These are phyloP conservation scores for Bothrops alternatus DNA, from an alignment of 2,797 vertebrate genomes.

Conservation along the genomic window DNA sequence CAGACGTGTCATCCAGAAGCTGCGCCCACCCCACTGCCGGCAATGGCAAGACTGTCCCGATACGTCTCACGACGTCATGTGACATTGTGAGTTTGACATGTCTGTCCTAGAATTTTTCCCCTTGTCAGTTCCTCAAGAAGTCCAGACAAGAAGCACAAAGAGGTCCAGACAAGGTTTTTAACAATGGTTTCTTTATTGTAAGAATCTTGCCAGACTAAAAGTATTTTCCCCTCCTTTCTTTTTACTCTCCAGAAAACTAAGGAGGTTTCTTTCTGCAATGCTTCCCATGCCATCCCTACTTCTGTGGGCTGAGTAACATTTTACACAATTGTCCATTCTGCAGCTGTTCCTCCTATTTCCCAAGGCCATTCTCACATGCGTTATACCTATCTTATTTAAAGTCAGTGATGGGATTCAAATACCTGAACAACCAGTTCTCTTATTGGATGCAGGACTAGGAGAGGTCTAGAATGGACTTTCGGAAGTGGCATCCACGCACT, in stretches of 20 bases:
- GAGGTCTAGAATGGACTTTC: too few relatives aligned
- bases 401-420: too few relatives aligned
- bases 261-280: neutral
- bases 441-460: too few relatives aligned
- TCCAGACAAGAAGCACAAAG: neutral
- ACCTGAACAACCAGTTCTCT: too few relatives aligned
- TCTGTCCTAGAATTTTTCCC: neutral
- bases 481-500: too few relatives aligned
- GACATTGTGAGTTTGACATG: too few relatives aligned
- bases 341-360: neutral
- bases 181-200: neutral
- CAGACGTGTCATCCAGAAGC: too few relatives aligned
- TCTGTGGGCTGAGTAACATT: neutral
- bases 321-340: neutral
- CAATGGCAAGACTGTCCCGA: too few relatives aligned
- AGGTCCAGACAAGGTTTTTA: neutral
- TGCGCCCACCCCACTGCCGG: too few relatives aligned
- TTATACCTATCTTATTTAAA: neutral
- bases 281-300: neutral
- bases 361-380: neutral
- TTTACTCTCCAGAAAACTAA: neutral
- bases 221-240: neutral
- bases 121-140: neutral
- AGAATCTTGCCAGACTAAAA: neutral
- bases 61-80: too few relatives aligned